A percentile compares a stretch with the other conserved stretches of the same genome.
Evolutionary conservation across 2,797 vertebrate genomes (phyloP).

Genomic region (Poeciliopsis turneri): DNA sequence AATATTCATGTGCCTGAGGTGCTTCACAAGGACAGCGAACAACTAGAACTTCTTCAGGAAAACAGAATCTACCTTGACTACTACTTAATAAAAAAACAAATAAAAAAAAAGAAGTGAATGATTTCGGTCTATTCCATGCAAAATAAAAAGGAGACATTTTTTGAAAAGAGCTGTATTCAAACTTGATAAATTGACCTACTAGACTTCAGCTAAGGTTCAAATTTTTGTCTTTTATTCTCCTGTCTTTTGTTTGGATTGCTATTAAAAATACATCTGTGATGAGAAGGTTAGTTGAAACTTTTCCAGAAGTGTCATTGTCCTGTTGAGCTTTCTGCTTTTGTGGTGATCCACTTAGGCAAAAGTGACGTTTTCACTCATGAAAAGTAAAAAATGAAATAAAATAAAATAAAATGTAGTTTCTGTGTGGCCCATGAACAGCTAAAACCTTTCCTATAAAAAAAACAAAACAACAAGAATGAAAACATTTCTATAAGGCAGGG

Average conservation of each 20-base stretch:
- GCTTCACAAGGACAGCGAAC: neutral
- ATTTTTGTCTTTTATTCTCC: neutral
- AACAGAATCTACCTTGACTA: slow-evolving; percentile 10
- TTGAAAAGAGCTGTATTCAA: neutral
- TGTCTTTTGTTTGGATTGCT: neutral
- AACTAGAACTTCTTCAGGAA: neutral
- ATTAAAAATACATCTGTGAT: slow-evolving; percentile 4
- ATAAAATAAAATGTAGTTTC: neutral
- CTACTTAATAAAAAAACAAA: slow-evolving; percentile 7
- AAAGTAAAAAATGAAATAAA: neutral
- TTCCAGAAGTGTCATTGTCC: slow-evolving; percentile 8
- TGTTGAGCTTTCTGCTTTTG: neutral
- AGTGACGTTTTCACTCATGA: neutral
- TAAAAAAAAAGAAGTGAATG: neutral
- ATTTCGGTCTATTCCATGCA: slow-evolving; percentile 5
- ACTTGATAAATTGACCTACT: neutral
- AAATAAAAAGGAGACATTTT: neutral
- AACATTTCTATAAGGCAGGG: too few relatives aligned
- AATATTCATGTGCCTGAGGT: neutral
- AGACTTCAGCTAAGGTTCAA: neutral
- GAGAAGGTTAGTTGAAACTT: neutral
- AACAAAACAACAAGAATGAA: too few relatives aligned
- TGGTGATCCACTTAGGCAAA: neutral
- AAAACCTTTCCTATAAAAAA: neutral
- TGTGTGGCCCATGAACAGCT: neutral